Percentiles rank a stretch among this genome's conserved stretches.
Conservation (phyloP, 2,113 vertebrate genomes). For the Pollimyrus isidori region DNA sequence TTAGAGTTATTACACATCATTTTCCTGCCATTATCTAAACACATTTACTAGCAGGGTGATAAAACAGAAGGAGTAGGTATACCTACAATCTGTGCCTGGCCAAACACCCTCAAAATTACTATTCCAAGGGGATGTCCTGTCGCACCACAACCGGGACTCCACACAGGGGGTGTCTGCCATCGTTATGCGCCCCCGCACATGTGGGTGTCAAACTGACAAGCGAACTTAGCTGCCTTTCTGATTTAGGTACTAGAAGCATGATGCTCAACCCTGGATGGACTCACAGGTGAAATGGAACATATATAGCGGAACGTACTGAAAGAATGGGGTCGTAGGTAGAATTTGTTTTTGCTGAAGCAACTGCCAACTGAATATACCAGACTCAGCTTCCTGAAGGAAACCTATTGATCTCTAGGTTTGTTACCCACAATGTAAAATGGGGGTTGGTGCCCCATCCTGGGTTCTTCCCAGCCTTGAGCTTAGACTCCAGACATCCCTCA, state of each 20-base stretch:
- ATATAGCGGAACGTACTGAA: not conserved
- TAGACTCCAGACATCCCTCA: not conserved
- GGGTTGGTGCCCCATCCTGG: not conserved
- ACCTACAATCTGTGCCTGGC: not conserved
- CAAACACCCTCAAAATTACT: not conserved
- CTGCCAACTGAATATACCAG: not conserved
- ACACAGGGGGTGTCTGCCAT: not conserved
- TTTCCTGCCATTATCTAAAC: constrained; percentile 9
- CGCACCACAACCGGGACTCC: not conserved
- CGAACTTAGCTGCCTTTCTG: not conserved
- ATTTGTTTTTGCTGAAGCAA: not conserved
- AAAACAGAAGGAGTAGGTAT: not conserved
- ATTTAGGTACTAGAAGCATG: not conserved
- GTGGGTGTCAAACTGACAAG: not conserved
- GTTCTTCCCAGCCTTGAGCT: not conserved
- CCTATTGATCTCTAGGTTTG: not conserved
- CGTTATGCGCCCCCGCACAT: too few species aligned
- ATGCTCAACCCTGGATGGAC: not conserved
- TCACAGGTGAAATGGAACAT: not conserved
- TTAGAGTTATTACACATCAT: constrained; percentile 12
- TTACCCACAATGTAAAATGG: not conserved
- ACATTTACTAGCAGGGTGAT: constrained; percentile 14
- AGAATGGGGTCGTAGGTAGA: not conserved
- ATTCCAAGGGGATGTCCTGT: not conserved
- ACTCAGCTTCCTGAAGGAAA: not conserved